Conservation (phyloP, 1,140 invertebrate genomes). For the Hyposmocoma kahamanoa region DNA sequence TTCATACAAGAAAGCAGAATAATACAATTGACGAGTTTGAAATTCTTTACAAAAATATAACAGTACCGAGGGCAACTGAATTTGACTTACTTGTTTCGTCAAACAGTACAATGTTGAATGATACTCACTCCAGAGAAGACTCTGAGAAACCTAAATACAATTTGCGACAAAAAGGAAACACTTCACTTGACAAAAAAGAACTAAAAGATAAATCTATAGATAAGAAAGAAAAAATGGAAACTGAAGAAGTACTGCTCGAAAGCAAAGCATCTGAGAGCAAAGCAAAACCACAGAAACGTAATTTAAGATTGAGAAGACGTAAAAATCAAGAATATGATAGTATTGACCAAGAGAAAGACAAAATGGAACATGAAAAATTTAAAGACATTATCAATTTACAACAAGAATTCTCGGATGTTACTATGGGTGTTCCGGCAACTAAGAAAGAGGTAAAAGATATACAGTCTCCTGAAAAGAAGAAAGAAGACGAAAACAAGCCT, state of each 20-base stretch:
- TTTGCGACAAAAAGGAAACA: slow-evolving; percentile 22
- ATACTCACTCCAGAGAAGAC: slow-evolving; percentile 9
- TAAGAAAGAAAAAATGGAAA: neutral
- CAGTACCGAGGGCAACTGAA: slow-evolving; percentile 38
- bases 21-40: slow-evolving; percentile 55
- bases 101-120: slow-evolving; percentile 10
- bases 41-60: slow-evolving; percentile 49
- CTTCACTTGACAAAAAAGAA: slow-evolving; percentile 1
- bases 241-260: slow-evolving; percentile 24
- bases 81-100: slow-evolving; percentile 44
- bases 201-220: neutral
- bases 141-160: slow-evolving; percentile 38
- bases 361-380: slow-evolving; percentile 33
- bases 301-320: slow-evolving; percentile 29
- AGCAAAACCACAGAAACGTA: slow-evolving; percentile 23
- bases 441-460: slow-evolving; percentile 38
- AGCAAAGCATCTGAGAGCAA: slow-evolving; percentile 24
- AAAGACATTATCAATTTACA: slow-evolving; percentile 57
- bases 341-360: slow-evolving; percentile 32
- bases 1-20: slow-evolving; percentile 23
- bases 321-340: slow-evolving; percentile 29
- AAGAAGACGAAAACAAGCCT: slow-evolving; percentile 40
- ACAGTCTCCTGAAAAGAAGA: slow-evolving; percentile 36
- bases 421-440: slow-evolving; percentile 35
- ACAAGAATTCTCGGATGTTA: slow-evolving; percentile 50